A percentile compares a stretch with the other conserved stretches of the same genome.
Evolutionary conservation across 1,140 invertebrate species (phyloP).

Genomic region (Cydia strobilella): DNA sequence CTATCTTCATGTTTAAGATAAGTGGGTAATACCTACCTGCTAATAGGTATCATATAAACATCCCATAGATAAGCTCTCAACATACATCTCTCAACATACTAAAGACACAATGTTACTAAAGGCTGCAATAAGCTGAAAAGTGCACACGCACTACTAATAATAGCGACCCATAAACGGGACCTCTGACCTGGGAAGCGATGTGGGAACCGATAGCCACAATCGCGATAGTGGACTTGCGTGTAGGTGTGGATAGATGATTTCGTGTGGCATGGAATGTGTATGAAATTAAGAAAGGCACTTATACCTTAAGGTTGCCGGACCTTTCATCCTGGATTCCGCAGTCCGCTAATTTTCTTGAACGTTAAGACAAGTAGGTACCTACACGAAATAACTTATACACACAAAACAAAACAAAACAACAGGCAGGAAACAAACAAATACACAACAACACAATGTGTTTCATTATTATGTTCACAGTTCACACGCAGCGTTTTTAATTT

Average conservation of each 20-base stretch:
- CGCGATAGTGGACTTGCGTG: not conserved
- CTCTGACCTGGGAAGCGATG: constrained; percentile 23
- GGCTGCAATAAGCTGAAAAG: constrained; percentile 15
- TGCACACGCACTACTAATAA: constrained; percentile 15
- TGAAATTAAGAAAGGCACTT: not conserved
- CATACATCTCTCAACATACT: no score
- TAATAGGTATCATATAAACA: not conserved
- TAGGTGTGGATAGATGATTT: not conserved
- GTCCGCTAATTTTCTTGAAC: no score
- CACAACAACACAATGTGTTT: no score
- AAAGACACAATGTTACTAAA: not conserved
- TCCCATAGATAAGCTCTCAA: not conserved
- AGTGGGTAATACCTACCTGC: not conserved
- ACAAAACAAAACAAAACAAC: not conserved
- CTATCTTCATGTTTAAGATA: no score
- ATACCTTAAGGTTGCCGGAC: no score
- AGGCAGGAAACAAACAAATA: no score
- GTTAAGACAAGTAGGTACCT: no score
- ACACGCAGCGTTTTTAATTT: no score
- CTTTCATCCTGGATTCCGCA: not conserved
- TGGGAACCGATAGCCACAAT: constrained; percentile 23
- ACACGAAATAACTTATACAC: not conserved
- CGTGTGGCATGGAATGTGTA: not conserved
- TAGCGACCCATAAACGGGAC: constrained; percentile 29
- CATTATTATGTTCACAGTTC: no score